Percentiles rank a stretch among this genome's conserved stretches.
Conservation (phyloP, 2,113 vertebrate genomes). For the Pygoscelis adeliae region DNA sequence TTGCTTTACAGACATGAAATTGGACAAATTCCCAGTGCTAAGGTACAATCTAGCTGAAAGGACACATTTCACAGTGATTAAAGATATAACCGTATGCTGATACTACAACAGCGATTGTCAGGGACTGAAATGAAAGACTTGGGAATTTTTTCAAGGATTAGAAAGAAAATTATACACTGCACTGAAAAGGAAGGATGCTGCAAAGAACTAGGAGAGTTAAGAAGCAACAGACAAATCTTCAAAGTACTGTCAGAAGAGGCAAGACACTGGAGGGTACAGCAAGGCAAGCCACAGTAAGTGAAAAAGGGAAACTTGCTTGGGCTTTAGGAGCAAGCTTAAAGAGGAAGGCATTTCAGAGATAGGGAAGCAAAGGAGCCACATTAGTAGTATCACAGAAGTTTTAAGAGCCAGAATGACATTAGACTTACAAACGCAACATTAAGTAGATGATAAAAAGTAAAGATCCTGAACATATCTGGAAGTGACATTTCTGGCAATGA, state of each 20-base stretch:
- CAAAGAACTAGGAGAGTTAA: background rate
- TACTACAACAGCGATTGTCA: background rate
- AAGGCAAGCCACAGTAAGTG: background rate
- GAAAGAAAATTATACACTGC: background rate
- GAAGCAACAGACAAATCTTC: background rate
- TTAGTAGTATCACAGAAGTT: background rate
- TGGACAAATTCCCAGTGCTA: background rate
- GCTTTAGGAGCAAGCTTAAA: background rate
- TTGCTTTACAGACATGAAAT: background rate
- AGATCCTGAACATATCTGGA: background rate
- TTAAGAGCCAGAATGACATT: background rate
- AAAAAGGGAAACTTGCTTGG: background rate
- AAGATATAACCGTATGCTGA: background rate
- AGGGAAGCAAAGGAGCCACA: background rate
- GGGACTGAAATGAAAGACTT: background rate
- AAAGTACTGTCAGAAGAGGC: background rate
- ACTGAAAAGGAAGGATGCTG: background rate
- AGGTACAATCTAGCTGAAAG: background rate
- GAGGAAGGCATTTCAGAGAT: background rate
- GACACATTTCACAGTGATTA: background rate
- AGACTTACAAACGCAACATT: background rate
- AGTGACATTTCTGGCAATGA: background rate
- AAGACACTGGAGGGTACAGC: background rate
- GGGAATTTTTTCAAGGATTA: background rate
- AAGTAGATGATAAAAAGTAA: background rate